Evolutionary conservation across 2,113 vertebrate species (phyloP).

Genomic region (cattle (Bos taurus)): ARS-UCD2.0 NC_037330.1:14851501-14852000

Average conservation of each 20-base stretch:
- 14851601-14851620: background rate
- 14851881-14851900: background rate
- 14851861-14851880: background rate
- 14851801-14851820: background rate
- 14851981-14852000: constrained; percentile 50
- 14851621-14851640: background rate
- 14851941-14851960: constrained; percentile 39
- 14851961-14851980: constrained; percentile 27
- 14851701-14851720: background rate
- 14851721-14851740: constrained; percentile 36
- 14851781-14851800: constrained; percentile 44
- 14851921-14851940: constrained; percentile 59
- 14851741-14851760: constrained; percentile 24
- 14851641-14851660: constrained; percentile 23
- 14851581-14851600: constrained; percentile 49
- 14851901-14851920: constrained; percentile 38
- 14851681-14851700: constrained; percentile 1
- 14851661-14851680: background rate
- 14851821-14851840: background rate
- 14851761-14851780: background rate
- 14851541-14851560: constrained; percentile 14
- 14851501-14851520: constrained; percentile 50
- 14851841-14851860: background rate
- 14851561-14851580: constrained; percentile 41
- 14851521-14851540: background rate